A percentile compares a stretch with the other conserved stretches of the same genome.
phyloP scores from a whole-genome alignment of 2,888 invertebrate species.

The Agriopis marginaria region DNA sequence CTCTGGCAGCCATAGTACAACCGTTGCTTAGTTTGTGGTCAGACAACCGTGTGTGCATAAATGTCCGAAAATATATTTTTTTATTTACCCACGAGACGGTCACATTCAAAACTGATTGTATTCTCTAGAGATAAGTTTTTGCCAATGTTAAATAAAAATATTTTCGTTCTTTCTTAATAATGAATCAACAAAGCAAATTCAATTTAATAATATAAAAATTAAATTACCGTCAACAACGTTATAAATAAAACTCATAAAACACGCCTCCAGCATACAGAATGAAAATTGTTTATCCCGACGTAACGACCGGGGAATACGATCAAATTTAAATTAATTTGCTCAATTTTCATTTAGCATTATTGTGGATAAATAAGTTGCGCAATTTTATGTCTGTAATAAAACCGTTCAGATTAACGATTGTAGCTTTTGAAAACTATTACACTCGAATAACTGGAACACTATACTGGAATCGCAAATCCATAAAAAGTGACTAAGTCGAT shows the following conservation, averaged over 20 bases:
- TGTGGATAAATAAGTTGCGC: conserved; percentile 10
- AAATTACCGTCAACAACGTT: not conserved
- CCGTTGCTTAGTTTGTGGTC: too few species aligned
- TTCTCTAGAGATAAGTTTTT: too few species aligned
- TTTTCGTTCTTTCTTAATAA: not conserved
- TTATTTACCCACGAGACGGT: too few species aligned
- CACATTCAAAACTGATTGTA: too few species aligned
- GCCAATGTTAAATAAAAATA: not conserved
- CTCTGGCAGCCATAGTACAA: too few species aligned
- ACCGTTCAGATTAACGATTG: not conserved
- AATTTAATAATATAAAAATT: not conserved
- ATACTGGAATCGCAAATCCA: too few species aligned
- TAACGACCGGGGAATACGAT: conserved; percentile 28
- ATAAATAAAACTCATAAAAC: conserved; percentile 14
- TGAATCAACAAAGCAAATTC: not conserved
- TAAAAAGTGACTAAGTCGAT: too few species aligned
- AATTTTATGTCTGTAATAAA: not conserved
- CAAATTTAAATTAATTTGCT: conserved; percentile 24
- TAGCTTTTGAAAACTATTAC: not conserved
- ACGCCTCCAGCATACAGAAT: not conserved
- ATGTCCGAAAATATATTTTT: too few species aligned
- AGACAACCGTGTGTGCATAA: too few species aligned
- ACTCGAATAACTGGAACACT: not conserved
- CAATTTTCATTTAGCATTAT: conserved; percentile 14
- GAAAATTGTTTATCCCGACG: conserved; percentile 14